Evolutionary conservation across 2,888 invertebrate species (phyloP).

Genomic region (Zhuqinia jingwanae): DNA sequence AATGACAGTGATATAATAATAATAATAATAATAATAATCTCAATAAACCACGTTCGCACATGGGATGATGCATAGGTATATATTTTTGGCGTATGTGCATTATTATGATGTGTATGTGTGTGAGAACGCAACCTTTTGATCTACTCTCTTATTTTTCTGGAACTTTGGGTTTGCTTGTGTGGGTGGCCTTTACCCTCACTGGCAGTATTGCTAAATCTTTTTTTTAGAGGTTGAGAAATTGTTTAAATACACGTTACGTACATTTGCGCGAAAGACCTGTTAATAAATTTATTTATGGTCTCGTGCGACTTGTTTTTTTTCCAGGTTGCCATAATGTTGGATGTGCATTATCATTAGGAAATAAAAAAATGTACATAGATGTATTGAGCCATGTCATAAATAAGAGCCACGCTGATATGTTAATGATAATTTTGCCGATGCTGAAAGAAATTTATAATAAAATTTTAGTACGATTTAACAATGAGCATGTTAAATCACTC

Average conservation of each 20-base stretch:
- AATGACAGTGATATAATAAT: neutral
- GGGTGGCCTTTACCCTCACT: constrained; percentile 53
- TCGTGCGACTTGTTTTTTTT: constrained; percentile 18
- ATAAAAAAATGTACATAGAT: neutral
- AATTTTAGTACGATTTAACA: no score
- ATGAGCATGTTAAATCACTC: no score
- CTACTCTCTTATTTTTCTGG: neutral
- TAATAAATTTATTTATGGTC: constrained; percentile 22
- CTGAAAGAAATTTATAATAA: no score
- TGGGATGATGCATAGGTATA: neutral
- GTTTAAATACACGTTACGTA: constrained; percentile 1
- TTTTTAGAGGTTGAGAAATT: neutral
- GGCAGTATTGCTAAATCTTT: constrained; percentile 26
- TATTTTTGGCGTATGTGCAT: constrained; percentile 38
- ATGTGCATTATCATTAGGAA: neutral
- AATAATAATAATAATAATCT: neutral
- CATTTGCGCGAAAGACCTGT: neutral
- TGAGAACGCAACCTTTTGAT: neutral
- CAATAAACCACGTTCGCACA: constrained; percentile 36
- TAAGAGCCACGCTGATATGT: no score
- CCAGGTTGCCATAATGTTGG: neutral
- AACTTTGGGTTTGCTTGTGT: neutral
- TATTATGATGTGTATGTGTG: constrained; percentile 18
- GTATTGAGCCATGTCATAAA: neutral
- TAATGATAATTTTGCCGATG: no score